A percentile compares a stretch with the other conserved stretches of the same genome.
These are phyloP conservation scores for Sarotherodon lohbergeri DNA, from an alignment of 2,113 vertebrate genomes.

Conservation along the genomic window DNA sequence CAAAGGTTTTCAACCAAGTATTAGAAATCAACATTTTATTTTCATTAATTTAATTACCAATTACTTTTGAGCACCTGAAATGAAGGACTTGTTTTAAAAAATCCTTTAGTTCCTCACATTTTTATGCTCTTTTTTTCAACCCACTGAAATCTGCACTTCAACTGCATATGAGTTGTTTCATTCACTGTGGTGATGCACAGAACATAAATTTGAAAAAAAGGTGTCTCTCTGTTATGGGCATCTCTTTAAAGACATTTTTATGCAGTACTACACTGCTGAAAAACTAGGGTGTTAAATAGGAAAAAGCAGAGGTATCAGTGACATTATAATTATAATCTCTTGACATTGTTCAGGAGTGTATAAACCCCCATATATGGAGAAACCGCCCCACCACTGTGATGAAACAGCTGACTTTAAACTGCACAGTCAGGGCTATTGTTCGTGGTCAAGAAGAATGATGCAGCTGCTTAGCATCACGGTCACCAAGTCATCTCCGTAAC, in stretches of 20 bases:
- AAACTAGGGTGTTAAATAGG: background rate
- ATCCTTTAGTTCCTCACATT: background rate
- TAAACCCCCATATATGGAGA: background rate
- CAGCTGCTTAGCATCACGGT: background rate
- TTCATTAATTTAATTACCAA: background rate
- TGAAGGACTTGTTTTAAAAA: background rate
- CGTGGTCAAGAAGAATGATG: background rate
- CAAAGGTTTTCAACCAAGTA: background rate
- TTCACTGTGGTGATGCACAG: background rate
- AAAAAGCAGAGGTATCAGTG: background rate
- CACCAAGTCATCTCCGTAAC: background rate
- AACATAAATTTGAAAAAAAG: background rate
- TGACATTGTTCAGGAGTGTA: background rate
- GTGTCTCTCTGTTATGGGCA: background rate
- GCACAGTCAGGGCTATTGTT: background rate
- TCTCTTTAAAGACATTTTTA: background rate
- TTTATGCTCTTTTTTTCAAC: background rate
- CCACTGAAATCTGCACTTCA: background rate
- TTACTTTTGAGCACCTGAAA: background rate
- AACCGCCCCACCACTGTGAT: background rate
- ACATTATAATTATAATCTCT: background rate
- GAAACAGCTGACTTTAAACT: background rate
- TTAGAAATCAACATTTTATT: background rate
- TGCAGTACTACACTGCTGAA: background rate
- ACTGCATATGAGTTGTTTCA: background rate